phyloP scores from a whole-genome alignment of 2,888 invertebrate genomes.

The Tiliacea aurago region DNA sequence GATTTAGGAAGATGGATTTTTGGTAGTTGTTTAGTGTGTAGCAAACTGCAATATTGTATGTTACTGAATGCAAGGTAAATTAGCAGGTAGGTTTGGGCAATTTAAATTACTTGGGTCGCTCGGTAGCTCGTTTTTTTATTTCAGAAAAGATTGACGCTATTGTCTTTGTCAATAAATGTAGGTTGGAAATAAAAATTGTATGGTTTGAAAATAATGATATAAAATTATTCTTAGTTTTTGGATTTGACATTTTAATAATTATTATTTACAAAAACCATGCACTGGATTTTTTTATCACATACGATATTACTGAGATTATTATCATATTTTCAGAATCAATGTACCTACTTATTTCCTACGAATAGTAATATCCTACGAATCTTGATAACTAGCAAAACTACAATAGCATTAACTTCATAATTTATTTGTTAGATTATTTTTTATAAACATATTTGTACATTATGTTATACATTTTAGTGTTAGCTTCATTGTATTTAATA shows the following conservation, averaged over 20 bases:
- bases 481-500: background rate
- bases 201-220: background rate
- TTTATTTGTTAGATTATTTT: background rate
- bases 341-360: too few relatives aligned
- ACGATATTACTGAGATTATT: constrained; percentile 1
- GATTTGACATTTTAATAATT: background rate
- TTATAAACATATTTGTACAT: background rate
- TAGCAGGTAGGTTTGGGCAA: background rate
- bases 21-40: background rate
- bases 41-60: background rate
- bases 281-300: background rate
- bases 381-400: too few relatives aligned
- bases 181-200: too few relatives aligned
- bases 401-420: background rate
- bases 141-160: background rate
- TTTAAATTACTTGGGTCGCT: background rate
- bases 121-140: background rate
- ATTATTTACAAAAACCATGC: background rate
- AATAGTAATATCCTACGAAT: too few relatives aligned
- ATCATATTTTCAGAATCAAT: background rate
- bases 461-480: background rate
- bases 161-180: background rate
- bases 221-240: background rate
- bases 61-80: background rate
- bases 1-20: background rate